Percentiles rank a stretch among this genome's conserved stretches.
phyloP scores from a whole-genome alignment of 2,888 invertebrate species.

The Marronus borbonicus region DNA sequence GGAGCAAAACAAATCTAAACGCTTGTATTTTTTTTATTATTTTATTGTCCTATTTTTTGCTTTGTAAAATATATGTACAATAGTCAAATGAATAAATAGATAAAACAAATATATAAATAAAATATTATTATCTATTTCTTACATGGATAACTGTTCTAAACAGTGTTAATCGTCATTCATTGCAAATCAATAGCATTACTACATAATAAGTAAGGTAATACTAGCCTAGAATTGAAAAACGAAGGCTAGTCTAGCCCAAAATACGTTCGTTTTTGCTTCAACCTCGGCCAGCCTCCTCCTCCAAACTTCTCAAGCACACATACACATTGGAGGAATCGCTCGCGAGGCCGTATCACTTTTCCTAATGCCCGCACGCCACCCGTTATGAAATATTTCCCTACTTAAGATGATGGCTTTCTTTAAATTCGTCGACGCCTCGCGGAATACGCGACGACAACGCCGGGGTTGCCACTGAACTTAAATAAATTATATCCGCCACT shows the following conservation, averaged over 20 bases:
- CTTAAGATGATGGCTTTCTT: conserved; percentile 72
- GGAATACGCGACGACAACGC: conserved; percentile 48
- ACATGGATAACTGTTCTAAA: too few species aligned
- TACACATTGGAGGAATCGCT: neutral
- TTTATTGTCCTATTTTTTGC: too few species aligned
- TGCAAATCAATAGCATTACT: too few species aligned
- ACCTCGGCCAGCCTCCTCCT: conserved; percentile 51
- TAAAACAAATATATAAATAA: too few species aligned
- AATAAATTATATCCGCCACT: conserved; percentile 68
- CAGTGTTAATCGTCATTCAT: too few species aligned
- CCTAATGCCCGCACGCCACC: conserved; percentile 61
- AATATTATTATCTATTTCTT: too few species aligned
- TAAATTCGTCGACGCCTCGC: conserved; percentile 70
- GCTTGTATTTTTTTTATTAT: too few species aligned
- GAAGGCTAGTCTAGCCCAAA: neutral
- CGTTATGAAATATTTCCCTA: conserved; percentile 71
- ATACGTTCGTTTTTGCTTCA: conserved; percentile 17
- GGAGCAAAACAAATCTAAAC: too few species aligned
- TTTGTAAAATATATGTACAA: too few species aligned
- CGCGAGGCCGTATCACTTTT: conserved; percentile 50
- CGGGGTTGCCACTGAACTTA: conserved; percentile 61
- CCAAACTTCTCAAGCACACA: neutral
- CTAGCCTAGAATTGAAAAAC: neutral
- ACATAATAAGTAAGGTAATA: neutral
- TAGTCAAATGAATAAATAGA: too few species aligned